These are phyloP conservation scores for Rhabdophis nuchalis DNA, from an alignment of 2,797 vertebrate species.

Conservation along the genomic window DNA sequence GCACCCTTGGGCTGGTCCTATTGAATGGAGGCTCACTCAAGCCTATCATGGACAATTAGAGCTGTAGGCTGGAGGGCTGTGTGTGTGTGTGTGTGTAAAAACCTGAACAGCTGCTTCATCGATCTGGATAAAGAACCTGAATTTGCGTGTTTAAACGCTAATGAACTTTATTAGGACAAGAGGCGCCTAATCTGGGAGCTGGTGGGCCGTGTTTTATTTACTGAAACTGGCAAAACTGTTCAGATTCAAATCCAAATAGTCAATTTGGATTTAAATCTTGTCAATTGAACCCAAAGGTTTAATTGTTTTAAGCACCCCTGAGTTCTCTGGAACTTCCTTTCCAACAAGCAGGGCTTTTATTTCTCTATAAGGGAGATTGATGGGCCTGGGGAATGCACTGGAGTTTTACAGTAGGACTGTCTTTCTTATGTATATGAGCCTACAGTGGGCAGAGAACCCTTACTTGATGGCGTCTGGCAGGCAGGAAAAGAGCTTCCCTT, in stretches of 20 bases:
- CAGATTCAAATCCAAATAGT: neutral
- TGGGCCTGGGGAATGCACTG: no score
- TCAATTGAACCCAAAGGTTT: neutral
- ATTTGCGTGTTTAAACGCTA: neutral
- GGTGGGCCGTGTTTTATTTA: neutral
- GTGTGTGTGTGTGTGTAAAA: no score
- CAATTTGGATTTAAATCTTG: no score
- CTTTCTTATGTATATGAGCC: neutral
- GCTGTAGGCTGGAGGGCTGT: neutral
- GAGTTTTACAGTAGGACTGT: neutral
- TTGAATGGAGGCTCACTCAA: neutral
- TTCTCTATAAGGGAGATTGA: neutral
- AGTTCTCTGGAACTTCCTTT: neutral
- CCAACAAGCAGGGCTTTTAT: neutral
- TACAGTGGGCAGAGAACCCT: neutral
- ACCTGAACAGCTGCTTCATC: neutral
- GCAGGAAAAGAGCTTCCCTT: neutral
- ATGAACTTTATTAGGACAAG: no score
- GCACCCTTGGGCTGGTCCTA: no score
- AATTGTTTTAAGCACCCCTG: neutral
- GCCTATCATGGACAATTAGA: neutral
- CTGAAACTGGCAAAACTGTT: no score
- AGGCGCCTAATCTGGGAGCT: neutral
- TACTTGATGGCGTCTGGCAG: neutral
- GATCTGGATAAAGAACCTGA: neutral